These are phyloP conservation scores for Gymnocephalus cernua DNA, from an alignment of 2,113 vertebrate species.

Conservation along the genomic window DNA sequence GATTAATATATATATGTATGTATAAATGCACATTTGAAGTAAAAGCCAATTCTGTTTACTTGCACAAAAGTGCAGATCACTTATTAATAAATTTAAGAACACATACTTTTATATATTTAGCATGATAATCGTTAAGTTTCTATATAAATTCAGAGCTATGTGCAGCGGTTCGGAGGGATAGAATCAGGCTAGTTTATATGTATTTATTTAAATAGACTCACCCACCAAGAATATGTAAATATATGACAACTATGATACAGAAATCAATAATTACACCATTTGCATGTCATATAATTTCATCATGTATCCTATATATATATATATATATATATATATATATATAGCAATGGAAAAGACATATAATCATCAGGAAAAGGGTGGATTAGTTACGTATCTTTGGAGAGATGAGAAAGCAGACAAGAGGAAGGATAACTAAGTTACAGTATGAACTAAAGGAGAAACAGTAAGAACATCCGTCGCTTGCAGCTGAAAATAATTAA, in stretches of 20 bases:
- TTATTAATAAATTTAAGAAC: neutral
- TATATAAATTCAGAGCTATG: neutral
- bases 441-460: too few species aligned
- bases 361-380: neutral
- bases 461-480: neutral
- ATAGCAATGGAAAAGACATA: too few species aligned
- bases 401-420: neutral
- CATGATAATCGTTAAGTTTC: neutral
- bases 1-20: neutral
- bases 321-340: too few species aligned
- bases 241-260: constrained; percentile 81
- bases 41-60: neutral
- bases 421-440: neutral
- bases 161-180: neutral
- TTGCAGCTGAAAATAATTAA: too few species aligned
- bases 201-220: constrained; percentile 65
- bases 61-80: neutral
- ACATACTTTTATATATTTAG: neutral
- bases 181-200: neutral
- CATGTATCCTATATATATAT: constrained; percentile 43
- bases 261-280: constrained; percentile 79
- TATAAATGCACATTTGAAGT: constrained; percentile 6
- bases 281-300: constrained; percentile 79
- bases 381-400: neutral
- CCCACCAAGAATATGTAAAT: constrained; percentile 72